Evolutionary conservation across 2,797 vertebrate species (phyloP).

Genomic region (Momotus momota): DNA sequence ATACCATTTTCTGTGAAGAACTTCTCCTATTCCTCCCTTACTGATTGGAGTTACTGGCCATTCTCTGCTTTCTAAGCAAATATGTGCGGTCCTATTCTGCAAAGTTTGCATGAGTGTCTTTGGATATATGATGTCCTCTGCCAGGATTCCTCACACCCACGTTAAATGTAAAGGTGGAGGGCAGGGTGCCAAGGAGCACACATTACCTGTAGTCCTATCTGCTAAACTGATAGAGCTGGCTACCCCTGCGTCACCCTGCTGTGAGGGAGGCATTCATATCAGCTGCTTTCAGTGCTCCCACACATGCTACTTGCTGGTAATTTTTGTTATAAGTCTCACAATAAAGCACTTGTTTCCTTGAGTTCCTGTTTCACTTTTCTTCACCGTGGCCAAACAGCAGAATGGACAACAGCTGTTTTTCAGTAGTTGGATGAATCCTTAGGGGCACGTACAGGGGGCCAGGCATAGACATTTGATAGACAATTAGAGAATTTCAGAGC

Average conservation of each 20-base stretch:
- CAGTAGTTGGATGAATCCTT: not conserved
- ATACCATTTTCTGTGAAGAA: not conserved
- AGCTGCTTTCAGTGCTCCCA: not conserved
- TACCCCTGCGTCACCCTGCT: not conserved
- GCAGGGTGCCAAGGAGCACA: not conserved
- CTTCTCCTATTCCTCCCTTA: not conserved
- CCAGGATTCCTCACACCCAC: not conserved
- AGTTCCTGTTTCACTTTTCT: not conserved
- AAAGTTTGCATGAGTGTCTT: not conserved
- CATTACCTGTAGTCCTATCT: not conserved
- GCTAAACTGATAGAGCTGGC: not conserved
- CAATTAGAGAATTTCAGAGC: not conserved
- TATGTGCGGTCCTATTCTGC: not conserved
- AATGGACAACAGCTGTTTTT: not conserved
- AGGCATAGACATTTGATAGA: not conserved
- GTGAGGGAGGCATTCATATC: not conserved
- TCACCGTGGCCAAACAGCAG: not conserved
- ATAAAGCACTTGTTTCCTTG: not conserved
- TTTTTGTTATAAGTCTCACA: not conserved
- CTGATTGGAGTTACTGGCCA: not conserved
- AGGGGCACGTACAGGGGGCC: accelerated
- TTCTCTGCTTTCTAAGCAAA: not conserved
- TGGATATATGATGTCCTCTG: not conserved
- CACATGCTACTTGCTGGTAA: not conserved
- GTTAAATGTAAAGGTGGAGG: not conserved